A percentile compares a stretch with the other conserved stretches of the same genome.
Conservation (phyloP, 2,888 invertebrate species). For the Bombyx huttoni region DNA sequence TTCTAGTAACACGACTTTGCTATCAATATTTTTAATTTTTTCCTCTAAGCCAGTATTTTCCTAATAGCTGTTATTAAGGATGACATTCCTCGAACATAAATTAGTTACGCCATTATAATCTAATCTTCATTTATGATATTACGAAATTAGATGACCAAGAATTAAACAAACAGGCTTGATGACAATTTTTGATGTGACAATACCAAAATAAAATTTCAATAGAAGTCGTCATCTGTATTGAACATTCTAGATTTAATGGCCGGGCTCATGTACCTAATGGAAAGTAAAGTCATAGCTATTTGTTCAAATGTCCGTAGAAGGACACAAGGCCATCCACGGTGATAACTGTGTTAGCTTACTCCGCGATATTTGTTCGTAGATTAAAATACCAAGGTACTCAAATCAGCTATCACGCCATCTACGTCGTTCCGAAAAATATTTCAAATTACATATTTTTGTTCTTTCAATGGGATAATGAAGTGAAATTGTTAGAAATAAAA, state of each 20-base stretch:
- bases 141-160: background rate
- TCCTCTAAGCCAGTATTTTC: conserved; percentile 3
- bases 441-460: background rate
- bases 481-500: conserved; percentile 8
- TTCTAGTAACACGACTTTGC: background rate
- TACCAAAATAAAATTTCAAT: no score
- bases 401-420: no score
- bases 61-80: conserved; percentile 27
- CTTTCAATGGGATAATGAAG: background rate
- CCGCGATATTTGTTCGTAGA: background rate
- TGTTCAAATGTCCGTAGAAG: background rate
- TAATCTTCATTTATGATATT: conserved; percentile 2
- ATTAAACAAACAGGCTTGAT: background rate
- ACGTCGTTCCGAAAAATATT: background rate
- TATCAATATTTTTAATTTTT: background rate
- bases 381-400: background rate
- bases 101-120: conserved; percentile 9
- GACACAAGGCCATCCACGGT: background rate
- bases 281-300: background rate
- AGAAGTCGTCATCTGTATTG: no score
- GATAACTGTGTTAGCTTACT: background rate
- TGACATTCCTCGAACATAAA: conserved; percentile 18
- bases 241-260: no score
- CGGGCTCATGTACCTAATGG: background rate
- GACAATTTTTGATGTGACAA: no score